Evolutionary conservation across 1,140 invertebrate species (phyloP), one percentile per base, ranked within the genome.

Genomic region (Ganaspis sp.): DNA sequence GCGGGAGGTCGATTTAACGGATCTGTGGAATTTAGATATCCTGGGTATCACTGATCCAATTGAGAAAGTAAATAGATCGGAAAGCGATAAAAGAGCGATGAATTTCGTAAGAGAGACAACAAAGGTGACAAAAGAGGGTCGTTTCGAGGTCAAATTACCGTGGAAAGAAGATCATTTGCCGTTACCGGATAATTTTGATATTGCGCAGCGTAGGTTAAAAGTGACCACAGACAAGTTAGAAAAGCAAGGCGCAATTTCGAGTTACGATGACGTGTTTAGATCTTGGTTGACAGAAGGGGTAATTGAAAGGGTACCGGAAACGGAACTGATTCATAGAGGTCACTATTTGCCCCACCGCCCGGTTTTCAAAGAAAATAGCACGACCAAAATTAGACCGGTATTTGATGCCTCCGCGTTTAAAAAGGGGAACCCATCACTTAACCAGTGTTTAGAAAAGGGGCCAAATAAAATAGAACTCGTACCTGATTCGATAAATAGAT

Each of bases 381-480:
- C 82, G 0, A 83, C 79, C 1, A 54, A 53, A 26, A 45, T 83
- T 26, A 53, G 71, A 53, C 69, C 71, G 1, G 78, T 79, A 11
- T 79, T 78, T 29, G 74, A 79, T 58, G 74, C 74, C 17, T 74
- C 71, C 0, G 53, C 74, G 3, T 69, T 54, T 23, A 37, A 73
- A 45, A 49, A 15, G 49, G 26, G 40, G 38, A 6, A 17, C 2
- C 73, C 79, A 4, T 81, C 82, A 9, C 54, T 81, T 12, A 84
- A 84, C 45, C 26, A 81, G 26, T 82, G 77, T 49, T 34, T 79
- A 1, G 38, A 78, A 69, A 81, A 72, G 58, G 88, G 87, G 12
- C 72, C 76, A 15, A 90, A 91, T 78, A 70, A 90, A 1, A 80
- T 91, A 12, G 88, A 91, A 72, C 19, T 80, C 0, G 87, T 92